Percentiles rank a stretch among this genome's conserved stretches.
These are phyloP conservation scores for Dynastes grantii DNA, from an alignment of 2,888 invertebrate genomes.

Conservation along the genomic window DNA sequence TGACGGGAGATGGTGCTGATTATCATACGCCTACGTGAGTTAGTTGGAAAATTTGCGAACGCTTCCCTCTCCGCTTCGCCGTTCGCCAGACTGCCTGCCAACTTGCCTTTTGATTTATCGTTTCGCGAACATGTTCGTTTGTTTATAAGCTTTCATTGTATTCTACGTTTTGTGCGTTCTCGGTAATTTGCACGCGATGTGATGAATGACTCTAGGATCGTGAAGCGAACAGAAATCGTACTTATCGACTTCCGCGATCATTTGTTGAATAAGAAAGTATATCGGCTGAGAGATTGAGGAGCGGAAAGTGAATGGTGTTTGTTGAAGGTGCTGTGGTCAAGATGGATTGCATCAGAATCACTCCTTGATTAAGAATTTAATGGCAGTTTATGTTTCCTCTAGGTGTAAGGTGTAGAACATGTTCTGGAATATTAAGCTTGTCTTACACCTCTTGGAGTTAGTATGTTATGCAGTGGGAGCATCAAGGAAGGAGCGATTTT, in stretches of 20 bases:
- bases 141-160: slow-evolving; percentile 16
- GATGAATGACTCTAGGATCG: slow-evolving; percentile 10
- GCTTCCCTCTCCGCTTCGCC: neutral
- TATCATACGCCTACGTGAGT: slow-evolving; percentile 43
- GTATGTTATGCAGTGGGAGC: too few relatives aligned
- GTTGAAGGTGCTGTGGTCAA: neutral
- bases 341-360: too few relatives aligned
- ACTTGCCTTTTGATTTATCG: slow-evolving; percentile 38
- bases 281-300: neutral
- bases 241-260: slow-evolving; percentile 39
- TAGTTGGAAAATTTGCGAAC: slow-evolving; percentile 25
- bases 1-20: slow-evolving; percentile 38
- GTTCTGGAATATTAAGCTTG: too few relatives aligned
- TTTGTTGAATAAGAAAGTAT: slow-evolving; percentile 8
- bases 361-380: too few relatives aligned
- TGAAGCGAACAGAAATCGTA: slow-evolving; percentile 4
- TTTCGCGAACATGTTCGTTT: slow-evolving; percentile 19
- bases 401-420: too few relatives aligned
- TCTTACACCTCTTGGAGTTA: too few relatives aligned
- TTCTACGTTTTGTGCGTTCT: slow-evolving; percentile 3
- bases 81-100: neutral
- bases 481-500: too few relatives aligned
- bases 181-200: slow-evolving; percentile 9
- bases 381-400: too few relatives aligned
- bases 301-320: neutral